phyloP scores from a whole-genome alignment of 2,113 vertebrate species.

The Dolichotis patagonum region DNA sequence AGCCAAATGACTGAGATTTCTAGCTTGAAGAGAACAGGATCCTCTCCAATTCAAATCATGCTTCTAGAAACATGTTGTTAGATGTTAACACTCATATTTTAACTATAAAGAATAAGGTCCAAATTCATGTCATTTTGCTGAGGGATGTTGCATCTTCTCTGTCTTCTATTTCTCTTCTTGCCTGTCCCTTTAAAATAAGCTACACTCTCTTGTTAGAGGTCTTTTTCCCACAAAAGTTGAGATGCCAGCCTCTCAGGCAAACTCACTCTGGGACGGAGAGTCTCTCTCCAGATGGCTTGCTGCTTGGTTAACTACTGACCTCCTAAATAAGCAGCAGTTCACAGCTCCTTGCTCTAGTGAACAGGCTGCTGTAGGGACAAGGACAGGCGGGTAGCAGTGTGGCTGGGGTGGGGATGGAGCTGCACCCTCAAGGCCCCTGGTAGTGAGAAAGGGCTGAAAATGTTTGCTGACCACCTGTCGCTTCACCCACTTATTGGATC shows the following conservation, averaged over 20 bases:
- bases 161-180: neutral
- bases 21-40: neutral
- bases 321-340: neutral
- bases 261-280: neutral
- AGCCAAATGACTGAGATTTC: neutral
- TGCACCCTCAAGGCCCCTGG: too few relatives aligned
- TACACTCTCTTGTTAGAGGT: neutral
- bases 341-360: neutral
- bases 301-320: neutral
- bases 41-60: neutral
- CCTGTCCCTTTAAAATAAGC: neutral
- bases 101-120: neutral
- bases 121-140: neutral
- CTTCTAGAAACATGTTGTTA: neutral
- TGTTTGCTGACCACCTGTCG: neutral
- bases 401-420: neutral
- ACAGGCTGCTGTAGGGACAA: neutral
- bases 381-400: rapidly evolving
- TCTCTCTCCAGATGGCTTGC: neutral
- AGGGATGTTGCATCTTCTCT: neutral
- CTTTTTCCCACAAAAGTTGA: neutral
- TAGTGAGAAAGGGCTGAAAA: neutral
- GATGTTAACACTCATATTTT: neutral
- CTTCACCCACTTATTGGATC: neutral
- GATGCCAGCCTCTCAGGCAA: neutral